These are phyloP conservation scores for Pammene fasciana DNA, from an alignment of 2,888 invertebrate genomes.

Conservation along the genomic window DNA sequence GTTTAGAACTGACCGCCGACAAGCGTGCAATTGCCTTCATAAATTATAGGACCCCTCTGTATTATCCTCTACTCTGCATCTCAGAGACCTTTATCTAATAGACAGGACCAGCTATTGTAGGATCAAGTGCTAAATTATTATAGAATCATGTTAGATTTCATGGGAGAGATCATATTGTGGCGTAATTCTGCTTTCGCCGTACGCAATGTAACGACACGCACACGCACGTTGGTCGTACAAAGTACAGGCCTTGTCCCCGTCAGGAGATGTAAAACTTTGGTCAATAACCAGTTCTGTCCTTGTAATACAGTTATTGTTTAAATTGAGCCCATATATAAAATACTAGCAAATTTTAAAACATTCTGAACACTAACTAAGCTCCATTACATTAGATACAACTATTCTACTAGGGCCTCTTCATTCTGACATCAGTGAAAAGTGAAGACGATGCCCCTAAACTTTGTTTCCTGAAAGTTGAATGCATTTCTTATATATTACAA, in stretches of 20 bases:
- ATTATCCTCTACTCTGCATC: constrained; percentile 52
- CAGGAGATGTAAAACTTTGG: background rate
- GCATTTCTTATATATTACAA: background rate
- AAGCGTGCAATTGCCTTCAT: constrained; percentile 58
- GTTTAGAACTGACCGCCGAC: constrained; percentile 51
- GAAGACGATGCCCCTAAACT: too few species aligned
- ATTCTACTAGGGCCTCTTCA: too few species aligned
- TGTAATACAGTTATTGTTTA: too few species aligned
- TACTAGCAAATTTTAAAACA: too few species aligned
- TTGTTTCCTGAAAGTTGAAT: too few species aligned
- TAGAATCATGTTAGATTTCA: constrained; percentile 68
- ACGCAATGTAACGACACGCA: constrained; percentile 6
- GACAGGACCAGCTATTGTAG: constrained; percentile 67
- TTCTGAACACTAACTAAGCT: too few species aligned
- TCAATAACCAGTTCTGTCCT: background rate
- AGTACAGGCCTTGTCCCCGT: background rate
- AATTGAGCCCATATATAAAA: too few species aligned
- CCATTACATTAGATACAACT: too few species aligned
- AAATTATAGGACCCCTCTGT: constrained; percentile 53
- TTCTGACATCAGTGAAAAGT: too few species aligned
- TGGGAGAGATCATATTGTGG: constrained; percentile 60
- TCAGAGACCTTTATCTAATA: constrained; percentile 65
- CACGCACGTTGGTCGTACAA: background rate
- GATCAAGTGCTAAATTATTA: constrained; percentile 74
- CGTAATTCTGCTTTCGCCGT: constrained; percentile 49